Conservation (phyloP, 2,888 invertebrate genomes). For the Xestoiulus laeticollis region DNA sequence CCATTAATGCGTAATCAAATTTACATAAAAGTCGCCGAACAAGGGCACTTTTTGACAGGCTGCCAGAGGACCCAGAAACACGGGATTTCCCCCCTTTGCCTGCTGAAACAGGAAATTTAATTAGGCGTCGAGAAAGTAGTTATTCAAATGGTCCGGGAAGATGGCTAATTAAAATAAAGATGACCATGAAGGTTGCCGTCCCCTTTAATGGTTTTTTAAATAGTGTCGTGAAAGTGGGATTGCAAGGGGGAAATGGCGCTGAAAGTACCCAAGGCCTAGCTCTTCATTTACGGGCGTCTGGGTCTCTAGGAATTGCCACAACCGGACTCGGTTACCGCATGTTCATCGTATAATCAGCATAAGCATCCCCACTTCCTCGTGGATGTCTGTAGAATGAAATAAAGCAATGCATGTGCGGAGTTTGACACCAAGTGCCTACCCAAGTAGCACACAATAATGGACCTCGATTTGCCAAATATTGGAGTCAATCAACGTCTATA, state of each 20-base stretch:
- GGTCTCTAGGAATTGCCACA: no score
- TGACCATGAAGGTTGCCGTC: not conserved
- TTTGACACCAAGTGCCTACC: no score
- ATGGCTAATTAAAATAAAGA: not conserved
- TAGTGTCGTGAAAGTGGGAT: no score
- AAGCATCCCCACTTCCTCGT: no score
- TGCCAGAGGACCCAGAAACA: not conserved
- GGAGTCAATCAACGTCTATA: no score
- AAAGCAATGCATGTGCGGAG: no score
- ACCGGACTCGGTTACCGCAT: no score
- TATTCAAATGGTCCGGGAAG: not conserved
- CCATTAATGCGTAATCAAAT: constrained; percentile 18
- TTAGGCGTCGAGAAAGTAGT: not conserved
- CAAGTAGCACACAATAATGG: no score
- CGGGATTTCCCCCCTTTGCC: not conserved
- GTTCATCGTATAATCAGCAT: no score
- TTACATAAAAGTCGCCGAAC: not conserved
- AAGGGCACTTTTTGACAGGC: not conserved
- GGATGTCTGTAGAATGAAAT: no score
- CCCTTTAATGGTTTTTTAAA: not conserved
- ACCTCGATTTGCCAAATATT: no score
- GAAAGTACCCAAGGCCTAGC: not conserved
- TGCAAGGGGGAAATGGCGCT: not conserved
- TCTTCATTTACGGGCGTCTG: not conserved
- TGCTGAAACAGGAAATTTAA: not conserved